Conservation (phyloP, 2,113 vertebrate species). For the Hipposideros armiger region DNA sequence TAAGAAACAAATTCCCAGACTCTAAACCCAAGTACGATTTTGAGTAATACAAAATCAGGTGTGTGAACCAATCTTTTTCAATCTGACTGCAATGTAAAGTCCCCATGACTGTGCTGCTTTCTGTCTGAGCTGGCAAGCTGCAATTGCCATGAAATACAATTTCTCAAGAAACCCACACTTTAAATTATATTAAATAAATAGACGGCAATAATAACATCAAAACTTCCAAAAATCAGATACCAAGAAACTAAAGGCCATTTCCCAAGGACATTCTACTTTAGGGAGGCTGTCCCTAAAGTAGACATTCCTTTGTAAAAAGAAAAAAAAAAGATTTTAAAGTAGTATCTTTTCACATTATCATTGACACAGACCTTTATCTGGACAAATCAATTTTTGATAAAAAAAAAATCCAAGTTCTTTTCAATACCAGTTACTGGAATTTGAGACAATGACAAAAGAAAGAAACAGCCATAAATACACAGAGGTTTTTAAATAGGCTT, state of each 20-base stretch:
- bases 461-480: not conserved
- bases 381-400: constrained; percentile 63
- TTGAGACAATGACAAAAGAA: constrained; percentile 47
- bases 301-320: not conserved
- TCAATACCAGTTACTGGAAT: constrained; percentile 10
- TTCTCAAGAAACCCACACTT: constrained; percentile 21
- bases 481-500: constrained; percentile 31
- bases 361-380: constrained; percentile 55
- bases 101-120: not conserved
- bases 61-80: not conserved
- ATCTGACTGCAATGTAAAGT: not conserved
- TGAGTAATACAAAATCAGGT: not conserved
- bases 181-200: constrained; percentile 69
- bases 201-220: constrained; percentile 24
- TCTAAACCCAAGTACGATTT: not conserved
- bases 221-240: not conserved
- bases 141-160: not conserved
- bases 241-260: constrained; percentile 24
- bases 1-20: not conserved
- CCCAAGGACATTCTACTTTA: not conserved
- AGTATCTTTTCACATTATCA: constrained; percentile 56
- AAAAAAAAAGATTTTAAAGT: constrained; percentile 23
- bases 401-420: constrained; percentile 58
- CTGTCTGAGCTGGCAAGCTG: not conserved
- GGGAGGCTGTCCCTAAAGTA: not conserved